Evolutionary conservation across 2,113 vertebrate species (phyloP).

Genomic region (Scalopus aquaticus): DNA sequence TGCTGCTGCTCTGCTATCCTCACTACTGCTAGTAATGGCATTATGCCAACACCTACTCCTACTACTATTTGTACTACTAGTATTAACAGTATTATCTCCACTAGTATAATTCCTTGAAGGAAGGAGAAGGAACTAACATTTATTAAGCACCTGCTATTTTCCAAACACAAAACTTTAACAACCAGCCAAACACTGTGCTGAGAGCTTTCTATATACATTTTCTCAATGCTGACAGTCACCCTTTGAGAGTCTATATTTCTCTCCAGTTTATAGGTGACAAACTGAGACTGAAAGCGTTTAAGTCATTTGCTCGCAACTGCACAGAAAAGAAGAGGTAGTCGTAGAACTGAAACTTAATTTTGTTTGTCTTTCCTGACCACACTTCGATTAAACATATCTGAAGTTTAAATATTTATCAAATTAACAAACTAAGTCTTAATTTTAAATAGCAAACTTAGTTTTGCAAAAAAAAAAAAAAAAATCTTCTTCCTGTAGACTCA

Average conservation of each 20-base stretch:
- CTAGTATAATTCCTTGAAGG: not conserved
- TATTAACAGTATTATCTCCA: not conserved
- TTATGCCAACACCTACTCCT: not conserved
- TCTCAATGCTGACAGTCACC: slow-evolving; percentile 22
- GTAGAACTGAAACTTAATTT: not conserved
- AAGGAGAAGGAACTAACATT: not conserved
- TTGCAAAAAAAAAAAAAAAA: not conserved
- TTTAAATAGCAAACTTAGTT: slow-evolving; percentile 43
- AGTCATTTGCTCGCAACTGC: not conserved
- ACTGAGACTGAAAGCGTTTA: not conserved
- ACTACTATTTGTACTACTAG: no score
- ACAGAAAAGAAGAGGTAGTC: not conserved
- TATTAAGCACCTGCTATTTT: not conserved
- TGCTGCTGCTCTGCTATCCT: not conserved
- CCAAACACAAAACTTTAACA: not conserved
- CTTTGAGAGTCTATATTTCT: not conserved
- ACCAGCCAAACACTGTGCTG: not conserved
- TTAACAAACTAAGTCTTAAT: not conserved
- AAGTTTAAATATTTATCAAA: not conserved
- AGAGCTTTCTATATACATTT: not conserved
- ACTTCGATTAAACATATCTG: not conserved
- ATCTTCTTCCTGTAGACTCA: not conserved
- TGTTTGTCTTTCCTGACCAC: not conserved
- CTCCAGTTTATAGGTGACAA: not conserved
- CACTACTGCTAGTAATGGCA: rapidly evolving